Percentiles rank a stretch among this genome's conserved stretches.
These are phyloP conservation scores for Cygnus olor DNA, from an alignment of 2,797 vertebrate genomes.

Conservation along the genomic window DNA sequence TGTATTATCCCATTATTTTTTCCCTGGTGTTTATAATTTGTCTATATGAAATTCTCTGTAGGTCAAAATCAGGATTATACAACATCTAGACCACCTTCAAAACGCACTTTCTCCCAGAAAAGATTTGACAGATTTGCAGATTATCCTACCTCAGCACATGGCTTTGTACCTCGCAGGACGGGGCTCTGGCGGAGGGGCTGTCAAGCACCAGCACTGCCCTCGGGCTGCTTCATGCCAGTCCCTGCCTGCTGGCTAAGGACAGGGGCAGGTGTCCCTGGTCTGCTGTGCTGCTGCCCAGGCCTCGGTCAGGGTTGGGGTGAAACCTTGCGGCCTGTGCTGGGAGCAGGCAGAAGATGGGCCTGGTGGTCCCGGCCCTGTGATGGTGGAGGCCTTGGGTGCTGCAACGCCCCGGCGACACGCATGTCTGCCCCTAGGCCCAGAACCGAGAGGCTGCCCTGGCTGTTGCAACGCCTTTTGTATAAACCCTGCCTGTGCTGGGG, in stretches of 20 bases:
- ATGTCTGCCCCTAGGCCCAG: not conserved
- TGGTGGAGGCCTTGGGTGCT: rapidly evolving
- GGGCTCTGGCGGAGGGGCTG: not conserved
- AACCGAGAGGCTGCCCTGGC: not conserved
- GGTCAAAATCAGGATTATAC: not conserved
- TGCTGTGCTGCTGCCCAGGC: not conserved
- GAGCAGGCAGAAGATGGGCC: not conserved
- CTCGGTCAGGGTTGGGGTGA: not conserved
- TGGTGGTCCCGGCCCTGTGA: not conserved
- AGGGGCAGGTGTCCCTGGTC: not conserved
- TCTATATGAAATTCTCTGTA: not conserved
- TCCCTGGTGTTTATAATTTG: not conserved
- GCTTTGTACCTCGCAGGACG: rapidly evolving
- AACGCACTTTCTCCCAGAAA: not conserved
- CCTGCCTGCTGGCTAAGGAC: not conserved
- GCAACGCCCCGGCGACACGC: too few species aligned
- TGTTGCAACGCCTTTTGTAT: rapidly evolving
- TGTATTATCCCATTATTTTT: not conserved
- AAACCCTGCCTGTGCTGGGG: rapidly evolving
- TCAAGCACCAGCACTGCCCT: not conserved
- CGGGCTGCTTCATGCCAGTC: not conserved
- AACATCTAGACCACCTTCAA: not conserved
- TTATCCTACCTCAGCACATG: not conserved
- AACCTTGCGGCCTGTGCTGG: not conserved
- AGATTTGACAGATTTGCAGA: not conserved